phyloP scores from a whole-genome alignment of 1,140 invertebrate species.

The Tetramorium alpestre region DNA sequence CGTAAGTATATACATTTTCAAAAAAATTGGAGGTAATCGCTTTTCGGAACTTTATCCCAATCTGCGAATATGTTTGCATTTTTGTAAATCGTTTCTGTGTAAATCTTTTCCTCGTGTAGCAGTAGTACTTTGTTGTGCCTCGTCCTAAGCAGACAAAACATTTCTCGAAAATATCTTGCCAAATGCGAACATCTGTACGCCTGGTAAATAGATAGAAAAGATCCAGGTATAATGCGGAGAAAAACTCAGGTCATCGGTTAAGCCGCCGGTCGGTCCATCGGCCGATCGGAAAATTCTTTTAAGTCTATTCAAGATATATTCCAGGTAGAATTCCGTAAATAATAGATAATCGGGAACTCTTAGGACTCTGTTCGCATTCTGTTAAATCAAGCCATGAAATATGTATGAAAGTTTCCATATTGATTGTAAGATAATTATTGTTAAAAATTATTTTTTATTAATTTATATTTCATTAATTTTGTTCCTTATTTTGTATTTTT shows the following conservation, averaged over 20 bases:
- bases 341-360: conserved; percentile 83
- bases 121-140: neutral
- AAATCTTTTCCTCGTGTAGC: neutral
- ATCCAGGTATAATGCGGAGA: conserved; percentile 74
- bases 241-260: conserved; percentile 79
- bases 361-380: conserved; percentile 82
- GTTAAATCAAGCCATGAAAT: conserved; percentile 82
- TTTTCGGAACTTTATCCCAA: too few species aligned
- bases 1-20: too few species aligned
- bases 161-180: conserved; percentile 65
- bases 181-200: conserved; percentile 63
- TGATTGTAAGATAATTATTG: neutral
- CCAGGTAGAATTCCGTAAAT: conserved; percentile 83
- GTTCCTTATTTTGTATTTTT: neutral
- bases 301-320: conserved; percentile 82
- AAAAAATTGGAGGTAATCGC: too few species aligned
- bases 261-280: neutral
- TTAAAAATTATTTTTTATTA: neutral
- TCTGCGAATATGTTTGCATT: conserved; percentile 29
- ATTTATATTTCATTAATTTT: neutral
- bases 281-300: conserved; percentile 74
- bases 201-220: conserved; percentile 76
- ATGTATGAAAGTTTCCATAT: neutral
- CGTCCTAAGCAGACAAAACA: conserved; percentile 54
- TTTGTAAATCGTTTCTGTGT: neutral